Evolutionary conservation across 1,140 invertebrate species (phyloP), one percentile per base, ranked within the genome.

Genomic region (Venturia canescens): DNA sequence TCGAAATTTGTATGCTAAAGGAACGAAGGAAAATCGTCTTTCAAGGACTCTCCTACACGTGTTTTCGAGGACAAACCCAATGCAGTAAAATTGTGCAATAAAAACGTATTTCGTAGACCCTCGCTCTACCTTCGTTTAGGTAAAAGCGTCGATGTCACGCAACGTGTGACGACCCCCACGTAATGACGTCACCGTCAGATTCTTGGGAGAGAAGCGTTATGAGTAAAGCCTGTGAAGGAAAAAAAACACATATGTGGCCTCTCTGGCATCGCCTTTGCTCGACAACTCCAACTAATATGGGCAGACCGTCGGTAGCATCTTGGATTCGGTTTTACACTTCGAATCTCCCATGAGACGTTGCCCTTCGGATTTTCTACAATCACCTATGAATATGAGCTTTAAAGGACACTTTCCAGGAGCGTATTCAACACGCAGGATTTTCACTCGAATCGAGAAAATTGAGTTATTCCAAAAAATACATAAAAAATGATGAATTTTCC

Each of bases 201-300:
- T 38, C 27, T 66, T 27, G 60, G 23, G 23, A 66, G 1, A 23
- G 23, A 13, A n/a, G 23, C 23, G n/a, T 66, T 23, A 66, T 23
- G 21, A 66, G 23, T 11, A 63, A 21, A 63, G 23, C 21, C n/a
- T 57, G 53, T n/a, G 21, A 23, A 48, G 57, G 29, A 48, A 13
- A 63, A 53, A 48, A 63, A 27, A 63, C 74, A 57, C 74, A 27
- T 7, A 27, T 27, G 60, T 26, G 53, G 74, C 50, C 74, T 74
- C 48, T 21, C 48, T 16, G 71, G 44, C 27, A 50, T 57, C 57
- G 78, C 81, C 70, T 81, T 21, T 75, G 80, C 77, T 76, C 79
- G 83, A 79, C 67, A 82, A 44, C 38, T 23, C 82, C 81, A 83
- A 85, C 84, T 84, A 85, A 85, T 85, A 85, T 85, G 84, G 84